These are phyloP conservation scores for Melieria crassipennis DNA, from an alignment of 2,888 invertebrate species.

Conservation along the genomic window DNA sequence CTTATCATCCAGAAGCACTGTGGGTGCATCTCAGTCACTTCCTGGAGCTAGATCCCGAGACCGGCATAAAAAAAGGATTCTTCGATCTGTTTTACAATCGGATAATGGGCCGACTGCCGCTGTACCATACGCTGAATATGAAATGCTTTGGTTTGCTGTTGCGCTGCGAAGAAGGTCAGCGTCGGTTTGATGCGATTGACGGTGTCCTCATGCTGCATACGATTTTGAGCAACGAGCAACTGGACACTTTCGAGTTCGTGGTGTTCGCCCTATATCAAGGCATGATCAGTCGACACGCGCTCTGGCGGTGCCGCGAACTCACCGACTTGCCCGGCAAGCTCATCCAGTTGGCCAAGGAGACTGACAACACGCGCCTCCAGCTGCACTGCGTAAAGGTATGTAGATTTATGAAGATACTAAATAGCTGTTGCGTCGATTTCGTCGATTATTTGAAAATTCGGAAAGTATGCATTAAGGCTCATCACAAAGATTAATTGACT, in stretches of 20 bases:
- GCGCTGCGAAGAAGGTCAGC: constrained; percentile 56
- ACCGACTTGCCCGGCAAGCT: constrained; percentile 52
- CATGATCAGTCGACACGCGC: constrained; percentile 50
- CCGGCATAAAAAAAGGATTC: constrained; percentile 54
- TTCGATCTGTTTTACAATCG: constrained; percentile 56
- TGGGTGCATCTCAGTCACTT: constrained; percentile 57
- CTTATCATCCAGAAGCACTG: constrained; percentile 47
- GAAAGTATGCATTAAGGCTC: too few species aligned
- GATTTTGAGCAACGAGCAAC: constrained; percentile 43
- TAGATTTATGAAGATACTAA: not conserved
- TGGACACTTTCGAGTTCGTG: constrained; percentile 49
- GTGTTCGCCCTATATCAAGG: constrained; percentile 54
- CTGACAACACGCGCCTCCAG: constrained; percentile 51
- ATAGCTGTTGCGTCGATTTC: too few species aligned
- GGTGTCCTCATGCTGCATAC: constrained; percentile 51
- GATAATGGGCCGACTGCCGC: constrained; percentile 43
- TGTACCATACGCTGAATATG: constrained; percentile 51
- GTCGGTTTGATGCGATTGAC: constrained; percentile 51
- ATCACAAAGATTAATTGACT: too few species aligned
- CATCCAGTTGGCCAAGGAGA: constrained; percentile 44
- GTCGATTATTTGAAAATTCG: too few species aligned
- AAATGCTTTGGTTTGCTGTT: constrained; percentile 60
- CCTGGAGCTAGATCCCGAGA: constrained; percentile 51
- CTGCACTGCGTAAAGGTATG: constrained; percentile 55
- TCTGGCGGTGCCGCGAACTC: constrained; percentile 60